Evolutionary conservation across 2,888 invertebrate species (phyloP).

Genomic region (Netelia inedita): DNA sequence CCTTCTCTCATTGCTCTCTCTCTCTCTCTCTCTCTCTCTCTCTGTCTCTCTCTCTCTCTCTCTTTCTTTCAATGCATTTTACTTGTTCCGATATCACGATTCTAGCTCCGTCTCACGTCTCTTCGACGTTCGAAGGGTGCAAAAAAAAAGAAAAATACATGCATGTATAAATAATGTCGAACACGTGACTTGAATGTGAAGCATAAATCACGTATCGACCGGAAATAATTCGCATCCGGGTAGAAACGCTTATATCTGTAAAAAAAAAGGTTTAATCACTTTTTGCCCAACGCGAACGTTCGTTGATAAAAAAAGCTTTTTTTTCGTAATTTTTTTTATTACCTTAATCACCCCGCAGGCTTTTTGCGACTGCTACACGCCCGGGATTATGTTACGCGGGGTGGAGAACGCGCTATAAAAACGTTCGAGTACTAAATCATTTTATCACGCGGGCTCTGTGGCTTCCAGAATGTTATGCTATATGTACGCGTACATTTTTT

Average conservation of each 20-base stretch:
- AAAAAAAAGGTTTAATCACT: neutral
- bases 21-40: neutral
- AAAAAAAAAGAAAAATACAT: no score
- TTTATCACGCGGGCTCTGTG: no score
- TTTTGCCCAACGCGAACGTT: neutral
- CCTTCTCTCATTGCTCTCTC: neutral
- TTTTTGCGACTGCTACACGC: constrained; percentile 1
- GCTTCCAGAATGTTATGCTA: no score
- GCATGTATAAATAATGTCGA: no score
- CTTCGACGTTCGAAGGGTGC: no score
- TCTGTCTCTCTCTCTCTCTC: neutral
- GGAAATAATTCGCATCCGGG: neutral
- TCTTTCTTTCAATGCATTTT: neutral
- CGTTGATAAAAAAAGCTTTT: neutral
- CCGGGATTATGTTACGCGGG: no score
- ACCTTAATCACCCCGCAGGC: constrained; percentile 15
- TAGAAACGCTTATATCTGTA: neutral
- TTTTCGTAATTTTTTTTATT: neutral
- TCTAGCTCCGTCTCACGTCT: neutral
- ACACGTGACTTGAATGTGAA: no score
- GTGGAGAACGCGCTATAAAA: no score
- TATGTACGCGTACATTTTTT: no score
- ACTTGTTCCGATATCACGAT: neutral
- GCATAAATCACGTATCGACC: neutral
- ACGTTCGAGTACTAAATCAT: no score